Evolutionary conservation across 2,888 invertebrate species (phyloP).

Genomic region (Cheilosia soror): DNA sequence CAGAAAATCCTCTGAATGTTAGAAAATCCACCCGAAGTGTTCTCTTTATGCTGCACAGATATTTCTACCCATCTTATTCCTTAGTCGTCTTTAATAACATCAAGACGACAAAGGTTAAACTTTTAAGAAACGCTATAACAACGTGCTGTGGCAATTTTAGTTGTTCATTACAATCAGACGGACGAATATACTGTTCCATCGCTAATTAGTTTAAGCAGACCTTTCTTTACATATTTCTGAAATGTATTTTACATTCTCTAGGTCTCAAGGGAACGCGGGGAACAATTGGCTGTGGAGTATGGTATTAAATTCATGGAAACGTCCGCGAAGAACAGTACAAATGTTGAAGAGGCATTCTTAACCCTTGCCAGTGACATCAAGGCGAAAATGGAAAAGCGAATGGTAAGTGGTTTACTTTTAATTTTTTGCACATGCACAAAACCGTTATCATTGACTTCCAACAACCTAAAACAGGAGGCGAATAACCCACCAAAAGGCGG

Average conservation of each 20-base stretch:
- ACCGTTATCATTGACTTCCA: neutral
- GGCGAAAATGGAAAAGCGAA: conserved; percentile 98
- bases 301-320: conserved; percentile 99
- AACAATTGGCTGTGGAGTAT: conserved; percentile 98
- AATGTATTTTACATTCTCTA: conserved; percentile 77
- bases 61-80: too few relatives aligned
- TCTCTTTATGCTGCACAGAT: too few relatives aligned
- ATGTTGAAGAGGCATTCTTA: conserved; percentile 99
- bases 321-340: conserved; percentile 98
- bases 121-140: too few relatives aligned
- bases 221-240: too few relatives aligned
- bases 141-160: too few relatives aligned
- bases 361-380: conserved; percentile 98
- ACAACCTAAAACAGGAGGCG: conserved; percentile 88
- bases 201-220: too few relatives aligned
- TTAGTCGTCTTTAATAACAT: too few relatives aligned
- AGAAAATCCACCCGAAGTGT: too few relatives aligned
- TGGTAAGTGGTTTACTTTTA: conserved; percentile 86
- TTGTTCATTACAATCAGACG: too few relatives aligned
- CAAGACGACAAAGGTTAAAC: too few relatives aligned
- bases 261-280: conserved; percentile 98
- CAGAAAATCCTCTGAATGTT: too few relatives aligned
- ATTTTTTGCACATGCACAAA: neutral
- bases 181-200: too few relatives aligned
- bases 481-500: conserved; percentile 94